Base-by-base conservation (phyloP, 1,140 invertebrate species). In the Cydia pomonella region DNA sequence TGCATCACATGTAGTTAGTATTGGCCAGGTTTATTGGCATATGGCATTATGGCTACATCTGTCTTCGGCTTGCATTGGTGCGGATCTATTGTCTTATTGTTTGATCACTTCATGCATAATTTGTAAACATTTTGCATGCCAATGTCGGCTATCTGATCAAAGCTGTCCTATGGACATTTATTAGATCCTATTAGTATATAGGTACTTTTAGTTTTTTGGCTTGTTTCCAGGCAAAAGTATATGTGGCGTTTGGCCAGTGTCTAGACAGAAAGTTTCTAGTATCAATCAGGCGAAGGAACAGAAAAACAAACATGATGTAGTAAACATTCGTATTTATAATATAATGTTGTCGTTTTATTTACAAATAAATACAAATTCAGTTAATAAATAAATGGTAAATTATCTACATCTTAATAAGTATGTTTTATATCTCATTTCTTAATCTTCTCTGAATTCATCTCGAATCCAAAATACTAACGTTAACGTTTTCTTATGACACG, bases 351-450 rank as follows among this genome's bases (percentile, higher is more conserved):
- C 85, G 86, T 91, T 93, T 93, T 93, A 93, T 93, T 92, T 93
- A 92, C 90, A 93, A 93, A 93, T 93, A 93, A 93, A 93, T 92
- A 93, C 91, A 93, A 93, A 92, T 91, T 93, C 88, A 92, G 90
- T 92, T 93, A 92, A 93, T 93, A 93, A 93, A 93, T 93, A 93
- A 93, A 93, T 93, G 91, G 91, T 93, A 93, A 92, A 92, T 93
- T 93, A 93, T 93, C 91, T 93, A 93, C 91, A 93, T 89, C 89
- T 93, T 93, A 93, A 90, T 92, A 91, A 91, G 88, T 92, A 91
- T 91, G 88, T 87, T 92, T 91, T 91, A 92, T 92, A 93, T 93
- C 90, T 92, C 91, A 91, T 92, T 88, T 91, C 88, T 92, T 91
- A 91, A 92, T 92, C 90, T 91, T 91, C 87, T 89, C 87, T 87